Evolutionary conservation across 1,140 invertebrate species (phyloP), one percentile per base, ranked within the genome.

Genomic region (Drosophila auraria): DNA sequence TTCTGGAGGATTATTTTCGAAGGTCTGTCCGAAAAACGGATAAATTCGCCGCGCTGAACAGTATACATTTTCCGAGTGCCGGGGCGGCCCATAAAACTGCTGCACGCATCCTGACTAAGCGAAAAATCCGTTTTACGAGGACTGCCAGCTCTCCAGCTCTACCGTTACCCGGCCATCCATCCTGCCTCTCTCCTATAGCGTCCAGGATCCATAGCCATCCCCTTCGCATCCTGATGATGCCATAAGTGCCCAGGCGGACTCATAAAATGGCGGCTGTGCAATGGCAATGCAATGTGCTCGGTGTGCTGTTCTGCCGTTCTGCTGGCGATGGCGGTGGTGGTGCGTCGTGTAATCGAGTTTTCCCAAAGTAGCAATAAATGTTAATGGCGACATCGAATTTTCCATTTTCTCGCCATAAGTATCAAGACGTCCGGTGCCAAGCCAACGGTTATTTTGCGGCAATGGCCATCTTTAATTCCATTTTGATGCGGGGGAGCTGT

Each of bases 321-420:
- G 27, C 50, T 40, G 53, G 33, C 36, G 54, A 17, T 25, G 20
- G 20, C 51, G 33, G 23, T 27, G 49, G 47, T 62, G 61, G 65
- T 36, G 36, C 42, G 20, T 45, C 64, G 68, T 75, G 78, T 87
- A 91, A 91, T 91, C 81, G 87, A 91, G 81, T 91, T 91, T 87
- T 80, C 68, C 82, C 89, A 82, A 87, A 87, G 83, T 84, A 83
- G 78, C 81, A 87, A 87, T 91, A 91, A 91, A 91, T 91, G 87
- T 91, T 91, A 91, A 91, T 91, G 72, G 78, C 87, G 54, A 76
- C 81, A 91, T 91, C 89, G 83, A 91, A 91, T 91, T 91, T 91
- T 87, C 83, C 87, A 91, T 91, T 91, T 91, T 91, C 87, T 91
- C 69, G 73, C 44, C 58, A 89, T 91, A 91, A 91, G 87, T 91